Evolutionary conservation across 2,888 invertebrate genomes (phyloP).

Genomic region (Rhagium mordax): DNA sequence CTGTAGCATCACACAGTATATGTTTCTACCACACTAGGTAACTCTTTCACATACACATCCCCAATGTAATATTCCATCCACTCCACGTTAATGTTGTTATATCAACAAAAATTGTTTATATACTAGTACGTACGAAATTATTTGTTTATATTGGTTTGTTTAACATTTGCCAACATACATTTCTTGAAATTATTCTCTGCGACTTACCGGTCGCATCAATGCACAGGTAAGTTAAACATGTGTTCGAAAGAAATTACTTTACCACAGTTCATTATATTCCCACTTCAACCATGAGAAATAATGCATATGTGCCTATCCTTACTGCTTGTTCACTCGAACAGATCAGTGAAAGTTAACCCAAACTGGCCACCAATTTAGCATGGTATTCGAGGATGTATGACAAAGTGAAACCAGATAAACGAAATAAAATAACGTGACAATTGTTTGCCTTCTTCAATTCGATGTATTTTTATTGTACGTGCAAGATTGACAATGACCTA

Average conservation of each 20-base stretch:
- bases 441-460: background rate
- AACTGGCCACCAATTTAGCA: background rate
- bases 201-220: background rate
- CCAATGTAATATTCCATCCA: background rate
- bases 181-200: background rate
- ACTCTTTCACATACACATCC: background rate
- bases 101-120: background rate
- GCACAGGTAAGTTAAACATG: background rate
- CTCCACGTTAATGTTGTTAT: background rate
- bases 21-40: background rate
- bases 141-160: background rate
- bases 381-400: background rate
- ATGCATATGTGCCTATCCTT: background rate
- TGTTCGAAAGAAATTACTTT: background rate
- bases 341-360: constrained; percentile 6
- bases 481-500: no score
- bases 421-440: background rate
- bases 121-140: background rate
- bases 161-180: background rate
- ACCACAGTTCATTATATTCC: background rate
- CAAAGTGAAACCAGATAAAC: background rate
- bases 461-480: background rate
- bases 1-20: constrained; percentile 23
- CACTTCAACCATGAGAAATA: background rate
- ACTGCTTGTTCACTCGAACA: background rate